These are phyloP conservation scores for Drosophila lowei DNA, from an alignment of 1,140 invertebrate genomes.

Conservation along the genomic window DNA sequence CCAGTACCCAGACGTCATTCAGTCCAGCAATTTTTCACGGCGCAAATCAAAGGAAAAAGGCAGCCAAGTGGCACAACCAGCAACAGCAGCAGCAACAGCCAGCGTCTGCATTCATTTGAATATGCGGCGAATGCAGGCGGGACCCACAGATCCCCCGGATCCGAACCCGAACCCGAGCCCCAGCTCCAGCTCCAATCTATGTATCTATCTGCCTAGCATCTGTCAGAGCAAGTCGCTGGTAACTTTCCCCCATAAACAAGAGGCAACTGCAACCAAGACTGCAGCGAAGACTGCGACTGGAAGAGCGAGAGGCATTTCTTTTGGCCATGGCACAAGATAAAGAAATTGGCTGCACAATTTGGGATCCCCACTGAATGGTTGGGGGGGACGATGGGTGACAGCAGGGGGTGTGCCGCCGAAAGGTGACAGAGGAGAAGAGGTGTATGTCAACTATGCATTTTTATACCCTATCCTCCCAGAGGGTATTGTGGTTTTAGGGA, in stretches of 20 bases:
- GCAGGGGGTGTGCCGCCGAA: not conserved
- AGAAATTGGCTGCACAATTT: slow-evolving; percentile 65
- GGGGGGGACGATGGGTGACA: not conserved
- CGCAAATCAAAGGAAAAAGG: slow-evolving; percentile 72
- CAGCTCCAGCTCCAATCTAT: slow-evolving; percentile 18
- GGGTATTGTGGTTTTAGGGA: too few species aligned
- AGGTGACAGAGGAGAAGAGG: slow-evolving; percentile 11
- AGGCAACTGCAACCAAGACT: slow-evolving; percentile 20
- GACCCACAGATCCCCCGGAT: slow-evolving; percentile 19
- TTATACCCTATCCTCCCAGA: not conserved
- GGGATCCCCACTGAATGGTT: slow-evolving; percentile 8
- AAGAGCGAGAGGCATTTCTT: too few species aligned
- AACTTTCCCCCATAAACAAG: slow-evolving; percentile 78
- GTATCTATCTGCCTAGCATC: slow-evolving; percentile 69
- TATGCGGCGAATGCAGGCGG: slow-evolving; percentile 67
- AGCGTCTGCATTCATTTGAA: slow-evolving; percentile 72
- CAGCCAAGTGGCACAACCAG: slow-evolving; percentile 62
- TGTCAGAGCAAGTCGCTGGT: slow-evolving; percentile 68
- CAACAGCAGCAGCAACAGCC: slow-evolving; percentile 36
- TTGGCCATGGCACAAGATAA: slow-evolving; percentile 51
- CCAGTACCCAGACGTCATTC: slow-evolving; percentile 1
- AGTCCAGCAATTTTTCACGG: slow-evolving; percentile 59
- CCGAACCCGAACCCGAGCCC: not conserved
- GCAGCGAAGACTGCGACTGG: slow-evolving; percentile 32
- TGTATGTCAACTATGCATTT: slow-evolving; percentile 71